Base-by-base conservation (phyloP, 1,140 invertebrate species). In the Vollenhovia emeryi region DNA sequence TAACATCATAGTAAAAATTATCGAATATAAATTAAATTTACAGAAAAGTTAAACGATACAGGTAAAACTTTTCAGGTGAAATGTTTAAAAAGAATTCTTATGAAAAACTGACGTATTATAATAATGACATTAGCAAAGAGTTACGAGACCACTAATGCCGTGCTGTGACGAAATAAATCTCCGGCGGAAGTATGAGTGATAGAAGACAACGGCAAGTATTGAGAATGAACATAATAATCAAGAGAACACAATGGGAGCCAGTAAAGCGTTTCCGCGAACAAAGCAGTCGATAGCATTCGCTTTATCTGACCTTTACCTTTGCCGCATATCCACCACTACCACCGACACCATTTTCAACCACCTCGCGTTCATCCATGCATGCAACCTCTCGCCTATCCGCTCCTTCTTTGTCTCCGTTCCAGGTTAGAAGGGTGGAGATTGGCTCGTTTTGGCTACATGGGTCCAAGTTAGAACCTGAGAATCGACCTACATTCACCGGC, bases 261-360 rank as follows among this genome's bases (percentile, higher is more conserved):
- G 69, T 75, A 85, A 89, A 87, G 82, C 71, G 86, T 50, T 78
- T 85, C 52, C 82, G 36, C 78, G 76, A 82, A 89, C 79, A 90
- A 90, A 87, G 86, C 71, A 82, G 90, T 90, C 85, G 89, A 89
- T 90, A 86, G 78, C 57, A 69, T 73, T 71, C 75, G 69, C 79
- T 76, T 90, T 74, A 86, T 83, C 80, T 90, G 91, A 92, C 91
- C 91, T 92, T 91, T 91, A 92, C 91, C 91, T 92, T 91, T 91
- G 85, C 91, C 87, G 89, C 90, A 85, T 85, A 90, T 69, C 78
- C 85, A 78, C 74, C 18, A 27, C 69, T 27, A 64, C 55, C n/a
- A n/a, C 43, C 36, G 11, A 9, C 15, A 71, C 24, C 55, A 52
- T 45, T 33, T 76, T 50, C 80, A 69, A 75, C 55, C 18, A 73